A percentile compares a stretch with the other conserved stretches of the same genome.
phyloP scores from a whole-genome alignment of 1,140 invertebrate species.

The Aphaenogaster ashmeadi region DNA sequence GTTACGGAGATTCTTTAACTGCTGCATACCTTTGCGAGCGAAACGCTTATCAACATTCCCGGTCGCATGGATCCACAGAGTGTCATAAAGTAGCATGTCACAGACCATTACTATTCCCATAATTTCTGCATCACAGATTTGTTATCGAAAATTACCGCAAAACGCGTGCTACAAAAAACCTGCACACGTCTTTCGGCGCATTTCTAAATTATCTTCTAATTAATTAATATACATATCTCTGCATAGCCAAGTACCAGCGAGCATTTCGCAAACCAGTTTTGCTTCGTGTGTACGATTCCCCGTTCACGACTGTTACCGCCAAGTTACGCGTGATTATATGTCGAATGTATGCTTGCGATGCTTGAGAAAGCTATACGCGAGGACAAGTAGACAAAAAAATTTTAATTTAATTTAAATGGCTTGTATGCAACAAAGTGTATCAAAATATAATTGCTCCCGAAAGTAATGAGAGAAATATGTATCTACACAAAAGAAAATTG shows the following conservation, averaged over 20 bases:
- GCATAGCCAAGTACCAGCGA: neutral
- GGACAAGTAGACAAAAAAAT: neutral
- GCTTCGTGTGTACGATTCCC: slow-evolving; percentile 6
- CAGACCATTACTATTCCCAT: slow-evolving; percentile 42
- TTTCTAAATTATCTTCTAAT: slow-evolving; percentile 56
- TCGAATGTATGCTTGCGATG: neutral
- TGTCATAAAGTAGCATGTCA: slow-evolving; percentile 27
- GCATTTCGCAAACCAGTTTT: slow-evolving; percentile 53
- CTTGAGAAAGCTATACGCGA: neutral
- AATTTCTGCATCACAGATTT: slow-evolving; percentile 30
- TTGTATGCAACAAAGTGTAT: neutral
- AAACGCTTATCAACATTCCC: slow-evolving; percentile 18
- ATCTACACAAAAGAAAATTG: neutral
- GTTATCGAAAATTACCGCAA: slow-evolving; percentile 45
- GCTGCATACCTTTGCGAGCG: neutral
- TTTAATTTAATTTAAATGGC: slow-evolving; percentile 1
- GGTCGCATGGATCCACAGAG: neutral
- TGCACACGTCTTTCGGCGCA: slow-evolving; percentile 28
- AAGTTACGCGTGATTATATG: slow-evolving; percentile 31
- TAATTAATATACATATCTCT: slow-evolving; percentile 49
- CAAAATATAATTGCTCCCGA: neutral
- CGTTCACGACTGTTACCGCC: slow-evolving; percentile 12
- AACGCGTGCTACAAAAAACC: slow-evolving; percentile 33
- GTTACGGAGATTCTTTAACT: slow-evolving; percentile 1
- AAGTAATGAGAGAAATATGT: neutral